phyloP scores from a whole-genome alignment of 2,113 vertebrate genomes.

The Geothlypis trichas region DNA sequence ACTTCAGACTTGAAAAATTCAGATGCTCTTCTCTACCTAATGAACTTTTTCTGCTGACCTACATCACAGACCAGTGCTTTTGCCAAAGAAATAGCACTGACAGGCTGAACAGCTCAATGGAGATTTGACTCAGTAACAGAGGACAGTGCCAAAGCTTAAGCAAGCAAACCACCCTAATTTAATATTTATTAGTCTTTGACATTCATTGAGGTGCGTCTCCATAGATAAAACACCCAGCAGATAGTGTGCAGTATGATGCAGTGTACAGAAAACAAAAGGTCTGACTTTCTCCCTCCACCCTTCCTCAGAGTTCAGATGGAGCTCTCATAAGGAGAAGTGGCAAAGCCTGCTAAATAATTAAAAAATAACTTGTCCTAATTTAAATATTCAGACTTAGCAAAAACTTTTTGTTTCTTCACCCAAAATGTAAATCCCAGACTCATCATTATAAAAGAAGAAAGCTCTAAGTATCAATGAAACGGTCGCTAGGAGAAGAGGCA shows the following conservation, averaged over 20 bases:
- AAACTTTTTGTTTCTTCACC: neutral
- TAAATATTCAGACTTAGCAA: neutral
- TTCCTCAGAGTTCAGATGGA: neutral
- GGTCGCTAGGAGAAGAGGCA: neutral
- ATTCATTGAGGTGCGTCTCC: neutral
- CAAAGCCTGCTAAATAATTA: neutral
- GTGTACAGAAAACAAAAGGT: neutral
- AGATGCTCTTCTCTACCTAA: neutral
- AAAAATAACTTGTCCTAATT: neutral
- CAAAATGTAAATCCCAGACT: neutral
- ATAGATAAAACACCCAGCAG: neutral
- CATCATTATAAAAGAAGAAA: neutral
- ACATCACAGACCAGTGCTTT: neutral
- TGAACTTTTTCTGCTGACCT: slow-evolving; percentile 4
- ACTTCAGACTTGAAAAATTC: neutral
- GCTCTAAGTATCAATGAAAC: neutral
- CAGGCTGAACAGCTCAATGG: neutral
- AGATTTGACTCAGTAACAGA: neutral
- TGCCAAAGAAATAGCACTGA: neutral
- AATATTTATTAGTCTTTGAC: slow-evolving; percentile 35
- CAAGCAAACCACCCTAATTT: neutral
- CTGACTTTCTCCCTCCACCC: neutral
- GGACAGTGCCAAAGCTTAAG: neutral
- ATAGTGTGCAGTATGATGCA: neutral
- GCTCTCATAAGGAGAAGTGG: neutral